Conservation (phyloP, 2,888 invertebrate species). For the Eucera pruinosa region DNA sequence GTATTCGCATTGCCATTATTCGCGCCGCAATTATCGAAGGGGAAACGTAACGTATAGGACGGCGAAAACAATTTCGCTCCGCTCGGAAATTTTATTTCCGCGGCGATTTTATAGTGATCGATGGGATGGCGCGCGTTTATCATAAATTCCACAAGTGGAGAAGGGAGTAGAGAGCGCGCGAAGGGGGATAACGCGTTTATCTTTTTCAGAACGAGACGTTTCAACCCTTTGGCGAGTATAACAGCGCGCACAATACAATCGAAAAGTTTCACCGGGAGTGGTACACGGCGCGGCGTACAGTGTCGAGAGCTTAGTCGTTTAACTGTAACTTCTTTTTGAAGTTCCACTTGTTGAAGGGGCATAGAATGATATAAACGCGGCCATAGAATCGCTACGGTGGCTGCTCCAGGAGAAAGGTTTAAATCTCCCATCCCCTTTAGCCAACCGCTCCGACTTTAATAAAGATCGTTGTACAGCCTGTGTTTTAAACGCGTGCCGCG, state of each 20-base stretch:
- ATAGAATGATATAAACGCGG: constrained; percentile 51
- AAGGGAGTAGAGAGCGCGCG: neutral
- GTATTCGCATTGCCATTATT: too few species aligned
- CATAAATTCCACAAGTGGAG: constrained; percentile 9
- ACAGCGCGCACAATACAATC: neutral
- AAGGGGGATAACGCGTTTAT: neutral
- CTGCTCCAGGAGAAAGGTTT: constrained; percentile 33
- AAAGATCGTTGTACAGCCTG: constrained; percentile 42
- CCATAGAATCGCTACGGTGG: constrained; percentile 36
- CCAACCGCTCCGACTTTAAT: constrained; percentile 34
- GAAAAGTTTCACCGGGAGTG: constrained; percentile 29
- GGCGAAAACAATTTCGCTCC: neutral
- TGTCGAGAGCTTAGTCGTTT: constrained; percentile 40
- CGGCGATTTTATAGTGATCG: neutral
- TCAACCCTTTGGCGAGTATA: neutral
- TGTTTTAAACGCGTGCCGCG: constrained; percentile 8
- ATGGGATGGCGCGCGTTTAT: constrained; percentile 1
- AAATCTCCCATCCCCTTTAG: constrained; percentile 53
- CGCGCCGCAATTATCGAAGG: too few species aligned
- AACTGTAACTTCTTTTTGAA: constrained; percentile 46
- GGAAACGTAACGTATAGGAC: too few species aligned
- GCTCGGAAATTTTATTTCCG: neutral
- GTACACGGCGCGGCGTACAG: neutral
- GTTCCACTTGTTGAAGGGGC: constrained; percentile 51
- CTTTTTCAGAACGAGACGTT: constrained; percentile 22